Evolutionary conservation across 2,888 invertebrate genomes (phyloP), one percentile per base, ranked within the genome.

Genomic region (Trichopria drosophilae): DNA sequence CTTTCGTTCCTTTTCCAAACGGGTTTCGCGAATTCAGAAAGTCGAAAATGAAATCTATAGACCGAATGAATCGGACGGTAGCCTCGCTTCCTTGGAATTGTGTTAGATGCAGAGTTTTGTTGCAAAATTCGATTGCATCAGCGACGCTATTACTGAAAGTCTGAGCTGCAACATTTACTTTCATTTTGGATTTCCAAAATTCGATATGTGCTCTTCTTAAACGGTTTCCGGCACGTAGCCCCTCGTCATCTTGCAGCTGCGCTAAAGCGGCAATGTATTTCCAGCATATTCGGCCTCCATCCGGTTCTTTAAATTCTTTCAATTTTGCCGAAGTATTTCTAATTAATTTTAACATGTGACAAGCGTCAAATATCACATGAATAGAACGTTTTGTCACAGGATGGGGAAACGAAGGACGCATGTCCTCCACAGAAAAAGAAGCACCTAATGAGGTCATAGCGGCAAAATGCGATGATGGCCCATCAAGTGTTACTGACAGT

Each of bases 81-180:
- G 51, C 53, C 19, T 47, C 51, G 41, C 37, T 29, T 12, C 47
- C 44, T 37, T 52, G 20, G 32, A 62, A 60, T 31, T 45, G 10
- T 36, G n/a, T 15, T 29, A 29, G 15, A 9, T 29, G 4, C 15
- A 29, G 15, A 29, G n/a, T 13, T 7, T 29, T 29, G 15, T 29
- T 15, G 9, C 29, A 29, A 9, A 13, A 62, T 40, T 45, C 51
- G 6, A n/a, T n/a, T n/a, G n/a, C n/a, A n/a, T n/a, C n/a, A n/a
- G n/a, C n/a, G n/a, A n/a, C n/a, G n/a, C n/a, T 15, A 18, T 40
- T 46, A 39, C 58, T 61, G 1, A 62, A 22, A 10, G 56, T 51
- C 32, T 61, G 61, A n/a, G 53, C 55, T 15, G 56, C 62, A 20
- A 61, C 32, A 15, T 19, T 37, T 2, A 60, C 55, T 44, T 55